A percentile compares a stretch with the other conserved stretches of the same genome.
Evolutionary conservation across 2,888 invertebrate genomes (phyloP).

Genomic region (Panopea generosa): DNA sequence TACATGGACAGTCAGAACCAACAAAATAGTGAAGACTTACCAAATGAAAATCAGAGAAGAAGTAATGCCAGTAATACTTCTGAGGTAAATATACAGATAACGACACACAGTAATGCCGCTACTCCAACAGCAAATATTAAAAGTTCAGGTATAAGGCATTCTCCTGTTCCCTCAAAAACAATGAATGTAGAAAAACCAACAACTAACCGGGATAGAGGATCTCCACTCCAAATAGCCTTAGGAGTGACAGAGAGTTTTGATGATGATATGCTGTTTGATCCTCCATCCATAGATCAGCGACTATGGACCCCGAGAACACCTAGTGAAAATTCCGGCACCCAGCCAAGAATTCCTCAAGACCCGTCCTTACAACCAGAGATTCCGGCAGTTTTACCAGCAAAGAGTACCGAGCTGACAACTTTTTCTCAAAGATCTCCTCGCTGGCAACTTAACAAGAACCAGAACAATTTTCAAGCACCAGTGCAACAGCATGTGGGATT

Average conservation of each 20-base stretch:
- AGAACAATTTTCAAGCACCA: slow-evolving; percentile 18
- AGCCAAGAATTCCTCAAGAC: slow-evolving; percentile 67
- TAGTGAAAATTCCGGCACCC: slow-evolving; percentile 55
- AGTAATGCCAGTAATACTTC: background rate
- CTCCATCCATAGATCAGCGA: slow-evolving; percentile 56
- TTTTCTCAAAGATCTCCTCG: slow-evolving; percentile 73
- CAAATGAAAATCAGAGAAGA: background rate
- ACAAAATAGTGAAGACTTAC: background rate
- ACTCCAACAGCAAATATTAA: background rate
- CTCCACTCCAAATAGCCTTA: slow-evolving; percentile 35
- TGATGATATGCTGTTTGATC: slow-evolving; percentile 75
- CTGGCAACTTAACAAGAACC: slow-evolving; percentile 53
- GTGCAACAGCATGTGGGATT: slow-evolving; percentile 44
- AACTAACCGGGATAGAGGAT: background rate
- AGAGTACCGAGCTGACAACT: slow-evolving; percentile 76
- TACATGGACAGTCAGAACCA: slow-evolving; percentile 43
- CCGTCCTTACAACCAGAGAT: slow-evolving; percentile 65
- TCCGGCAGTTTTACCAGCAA: slow-evolving; percentile 73
- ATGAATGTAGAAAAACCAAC: slow-evolving; percentile 41
- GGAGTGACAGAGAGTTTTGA: slow-evolving; percentile 72
- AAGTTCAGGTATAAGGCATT: background rate
- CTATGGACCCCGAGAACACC: slow-evolving; percentile 64
- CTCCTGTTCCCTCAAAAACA: slow-evolving; percentile 44
- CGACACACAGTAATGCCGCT: background rate
- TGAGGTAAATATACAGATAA: background rate